These are phyloP conservation scores for Cheilinus undulatus DNA, from an alignment of 2,113 vertebrate genomes.

Conservation along the genomic window DNA sequence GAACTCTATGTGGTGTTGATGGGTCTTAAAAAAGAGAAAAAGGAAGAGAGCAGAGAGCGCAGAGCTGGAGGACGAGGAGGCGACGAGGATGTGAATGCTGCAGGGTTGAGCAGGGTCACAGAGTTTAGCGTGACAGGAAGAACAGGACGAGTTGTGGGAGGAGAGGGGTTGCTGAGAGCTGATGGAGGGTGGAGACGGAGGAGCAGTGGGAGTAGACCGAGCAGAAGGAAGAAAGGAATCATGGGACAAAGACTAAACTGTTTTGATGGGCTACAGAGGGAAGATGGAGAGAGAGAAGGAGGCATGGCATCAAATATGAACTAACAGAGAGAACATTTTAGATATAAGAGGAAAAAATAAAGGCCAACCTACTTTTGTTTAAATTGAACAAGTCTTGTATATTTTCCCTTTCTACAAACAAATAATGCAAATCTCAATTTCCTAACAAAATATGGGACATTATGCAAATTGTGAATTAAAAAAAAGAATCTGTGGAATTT, in stretches of 20 bases:
- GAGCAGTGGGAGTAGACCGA: constrained; percentile 11
- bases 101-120: constrained; percentile 48
- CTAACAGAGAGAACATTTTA: neutral
- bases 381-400: too few relatives aligned
- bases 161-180: constrained; percentile 43
- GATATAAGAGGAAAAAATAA: neutral
- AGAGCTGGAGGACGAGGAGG: neutral
- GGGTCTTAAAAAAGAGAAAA: constrained; percentile 10
- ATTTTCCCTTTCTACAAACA: too few relatives aligned
- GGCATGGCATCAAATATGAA: neutral
- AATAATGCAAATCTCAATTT: too few relatives aligned
- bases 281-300: neutral
- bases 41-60: neutral
- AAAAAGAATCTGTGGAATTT: too few relatives aligned
- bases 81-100: constrained; percentile 10
- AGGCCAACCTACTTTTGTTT: too few relatives aligned
- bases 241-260: constrained; percentile 20
- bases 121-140: constrained; percentile 47
- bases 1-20: constrained; percentile 31
- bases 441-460: too few relatives aligned
- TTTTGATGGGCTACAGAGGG: constrained; percentile 1
- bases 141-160: constrained; percentile 38
- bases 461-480: too few relatives aligned
- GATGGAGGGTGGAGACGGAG: neutral
- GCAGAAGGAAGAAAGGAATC: constrained; percentile 19